Percentiles rank a stretch among this genome's conserved stretches.
Conservation (phyloP, 1,140 invertebrate species). For the Heterodera schachtii region DNA sequence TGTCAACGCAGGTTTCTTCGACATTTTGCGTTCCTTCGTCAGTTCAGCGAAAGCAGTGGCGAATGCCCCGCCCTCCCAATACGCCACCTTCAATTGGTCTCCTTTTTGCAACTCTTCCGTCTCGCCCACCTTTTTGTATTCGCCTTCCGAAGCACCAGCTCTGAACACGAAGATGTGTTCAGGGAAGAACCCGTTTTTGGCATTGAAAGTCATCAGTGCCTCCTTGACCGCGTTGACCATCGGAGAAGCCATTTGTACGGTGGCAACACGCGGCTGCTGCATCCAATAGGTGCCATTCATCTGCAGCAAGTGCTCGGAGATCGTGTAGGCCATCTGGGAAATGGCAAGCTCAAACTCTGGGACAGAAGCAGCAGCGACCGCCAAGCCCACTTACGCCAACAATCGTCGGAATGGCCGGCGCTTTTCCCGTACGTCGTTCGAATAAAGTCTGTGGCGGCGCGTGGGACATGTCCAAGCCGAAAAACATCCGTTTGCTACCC, state of each 20-base stretch:
- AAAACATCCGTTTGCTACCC: constrained; percentile 20
- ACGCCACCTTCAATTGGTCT: constrained; percentile 14
- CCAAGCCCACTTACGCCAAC: constrained; percentile 31
- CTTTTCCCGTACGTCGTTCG: constrained; percentile 34
- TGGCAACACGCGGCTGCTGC: constrained; percentile 36
- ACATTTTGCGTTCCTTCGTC: neutral
- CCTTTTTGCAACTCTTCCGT: neutral
- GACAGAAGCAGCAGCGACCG: no score
- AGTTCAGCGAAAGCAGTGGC: constrained; percentile 28
- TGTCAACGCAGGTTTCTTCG: constrained; percentile 14
- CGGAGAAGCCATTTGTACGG: constrained; percentile 7
- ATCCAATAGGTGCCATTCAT: constrained; percentile 37
- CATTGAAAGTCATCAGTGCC: constrained; percentile 14
- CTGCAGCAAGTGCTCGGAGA: constrained; percentile 16
- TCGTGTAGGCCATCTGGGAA: constrained; percentile 40
- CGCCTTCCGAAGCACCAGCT: constrained; percentile 36
- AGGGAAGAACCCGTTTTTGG: neutral
- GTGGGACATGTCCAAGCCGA: constrained; percentile 33
- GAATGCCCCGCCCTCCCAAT: constrained; percentile 21
- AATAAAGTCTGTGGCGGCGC: constrained; percentile 34
- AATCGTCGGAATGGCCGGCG: constrained; percentile 29
- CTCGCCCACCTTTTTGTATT: constrained; percentile 32
- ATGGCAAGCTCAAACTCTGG: no score
- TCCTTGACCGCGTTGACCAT: constrained; percentile 22
- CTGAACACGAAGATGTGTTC: constrained; percentile 38